phyloP scores from a whole-genome alignment of 2,888 invertebrate species.

The Sesia apiformis region DNA sequence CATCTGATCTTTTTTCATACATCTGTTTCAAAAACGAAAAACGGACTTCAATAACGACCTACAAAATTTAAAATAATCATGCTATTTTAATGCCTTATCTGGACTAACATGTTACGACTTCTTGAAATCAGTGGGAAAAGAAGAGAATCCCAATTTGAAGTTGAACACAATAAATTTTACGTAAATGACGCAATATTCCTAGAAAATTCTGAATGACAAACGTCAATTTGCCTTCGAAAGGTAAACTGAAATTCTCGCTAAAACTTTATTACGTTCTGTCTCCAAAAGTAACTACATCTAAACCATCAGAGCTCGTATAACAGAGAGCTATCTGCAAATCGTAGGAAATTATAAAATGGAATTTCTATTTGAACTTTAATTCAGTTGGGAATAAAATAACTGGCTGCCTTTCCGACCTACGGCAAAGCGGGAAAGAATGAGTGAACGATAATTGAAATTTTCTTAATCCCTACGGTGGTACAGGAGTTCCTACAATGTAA shows the following conservation, averaged over 20 bases:
- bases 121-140: too few relatives aligned
- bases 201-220: too few relatives aligned
- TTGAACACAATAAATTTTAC: too few relatives aligned
- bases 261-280: neutral
- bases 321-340: slow-evolving; percentile 24
- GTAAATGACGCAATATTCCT: too few relatives aligned
- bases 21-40: too few relatives aligned
- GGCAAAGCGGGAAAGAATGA: slow-evolving; percentile 5
- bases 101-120: too few relatives aligned
- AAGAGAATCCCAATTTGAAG: too few relatives aligned
- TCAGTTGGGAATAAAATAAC: slow-evolving; percentile 40
- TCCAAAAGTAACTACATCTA: neutral
- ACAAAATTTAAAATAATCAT: too few relatives aligned
- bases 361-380: slow-evolving; percentile 45
- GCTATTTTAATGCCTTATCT: too few relatives aligned
- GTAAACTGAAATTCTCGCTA: neutral
- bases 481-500: neutral
- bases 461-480: neutral
- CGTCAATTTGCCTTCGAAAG: too few relatives aligned
- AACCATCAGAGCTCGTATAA: neutral
- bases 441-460: neutral
- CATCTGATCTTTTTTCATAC: too few relatives aligned
- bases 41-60: too few relatives aligned
- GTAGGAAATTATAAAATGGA: slow-evolving; percentile 45
- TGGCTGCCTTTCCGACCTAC: slow-evolving; percentile 23